These are phyloP conservation scores for Oreochromis mossambicus DNA, from an alignment of 2,797 vertebrate species.

Conservation along the genomic window DNA sequence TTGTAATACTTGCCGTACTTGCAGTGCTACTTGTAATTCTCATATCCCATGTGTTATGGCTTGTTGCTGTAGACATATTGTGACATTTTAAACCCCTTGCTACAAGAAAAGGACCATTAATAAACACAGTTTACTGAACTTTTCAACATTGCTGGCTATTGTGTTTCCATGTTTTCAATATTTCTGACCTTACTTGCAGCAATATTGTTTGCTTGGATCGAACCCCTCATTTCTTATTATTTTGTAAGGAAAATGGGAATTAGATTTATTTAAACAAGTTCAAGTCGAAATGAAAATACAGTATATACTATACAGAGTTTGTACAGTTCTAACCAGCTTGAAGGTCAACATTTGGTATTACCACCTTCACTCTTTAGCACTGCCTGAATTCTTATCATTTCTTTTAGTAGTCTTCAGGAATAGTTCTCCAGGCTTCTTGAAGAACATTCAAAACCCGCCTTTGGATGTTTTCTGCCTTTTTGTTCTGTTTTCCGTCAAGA, in stretches of 20 bases:
- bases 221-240: background rate
- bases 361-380: background rate
- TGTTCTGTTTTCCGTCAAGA: background rate
- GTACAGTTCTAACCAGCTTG: background rate
- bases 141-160: background rate
- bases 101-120: constrained; percentile 52
- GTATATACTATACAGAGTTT: background rate
- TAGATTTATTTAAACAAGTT: background rate
- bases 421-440: background rate
- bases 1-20: constrained; percentile 38
- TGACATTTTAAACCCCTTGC: constrained; percentile 56
- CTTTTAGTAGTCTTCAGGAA: background rate
- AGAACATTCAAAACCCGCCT: background rate
- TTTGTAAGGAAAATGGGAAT: background rate
- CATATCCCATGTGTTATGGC: constrained; percentile 45
- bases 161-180: background rate
- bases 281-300: background rate
- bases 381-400: background rate
- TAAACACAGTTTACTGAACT: constrained; percentile 62
- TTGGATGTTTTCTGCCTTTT: background rate
- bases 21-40: constrained; percentile 49
- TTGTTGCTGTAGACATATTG: constrained; percentile 63
- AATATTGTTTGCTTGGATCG: background rate
- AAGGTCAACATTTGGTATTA: background rate
- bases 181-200: background rate